Evolutionary conservation across 1,140 invertebrate species (phyloP), one percentile per base, ranked within the genome.

Genomic region (Euura lappo): DNA sequence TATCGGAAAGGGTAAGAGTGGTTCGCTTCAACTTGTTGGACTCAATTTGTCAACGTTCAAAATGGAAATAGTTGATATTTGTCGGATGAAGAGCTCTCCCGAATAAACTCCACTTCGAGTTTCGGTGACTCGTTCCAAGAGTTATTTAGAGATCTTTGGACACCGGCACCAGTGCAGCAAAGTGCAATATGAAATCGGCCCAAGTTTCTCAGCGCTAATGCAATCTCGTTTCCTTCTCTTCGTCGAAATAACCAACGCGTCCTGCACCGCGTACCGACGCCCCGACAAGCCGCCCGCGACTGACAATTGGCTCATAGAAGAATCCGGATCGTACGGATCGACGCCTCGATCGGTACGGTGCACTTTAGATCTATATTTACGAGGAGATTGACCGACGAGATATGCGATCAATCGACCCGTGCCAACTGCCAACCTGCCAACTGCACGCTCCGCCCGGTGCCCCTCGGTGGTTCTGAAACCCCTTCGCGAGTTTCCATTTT

Each of bases 341-440:
- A 79, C 76, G 81, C 82, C 82, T 82, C 81, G 83, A 80, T 76
- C 70, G 65, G 74, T 77, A 75, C 73, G 73, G 75, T 73, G 70
- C 77, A 80, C 79, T 78, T 72, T 73, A 71, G 78, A 79, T 83
- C 83, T 85, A 84, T 85, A 84, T 84, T 85, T 84, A 83, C 77
- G 78, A 74, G 79, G 81, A 85, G 83, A 85, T 84, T 79, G 83
- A 85, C 84, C 84, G 82, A 84, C 83, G 79, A 78, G 79, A 82
- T 85, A 85, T 84, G 84, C 81, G 81, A 85, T 85, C 84, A 79
- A 84, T 85, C 75, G 81, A 69, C 4, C 76, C 75, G 68, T 85
- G 84, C 84, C 83, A 85, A 84, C 77, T 81, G 74, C 74, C 74
- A 70, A 76, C 73, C 47, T 28, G 44, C 46, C n/a, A 68, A 75